Base-by-base conservation (phyloP, 2,797 vertebrate genomes). In the Delichon dasypus region DNA sequence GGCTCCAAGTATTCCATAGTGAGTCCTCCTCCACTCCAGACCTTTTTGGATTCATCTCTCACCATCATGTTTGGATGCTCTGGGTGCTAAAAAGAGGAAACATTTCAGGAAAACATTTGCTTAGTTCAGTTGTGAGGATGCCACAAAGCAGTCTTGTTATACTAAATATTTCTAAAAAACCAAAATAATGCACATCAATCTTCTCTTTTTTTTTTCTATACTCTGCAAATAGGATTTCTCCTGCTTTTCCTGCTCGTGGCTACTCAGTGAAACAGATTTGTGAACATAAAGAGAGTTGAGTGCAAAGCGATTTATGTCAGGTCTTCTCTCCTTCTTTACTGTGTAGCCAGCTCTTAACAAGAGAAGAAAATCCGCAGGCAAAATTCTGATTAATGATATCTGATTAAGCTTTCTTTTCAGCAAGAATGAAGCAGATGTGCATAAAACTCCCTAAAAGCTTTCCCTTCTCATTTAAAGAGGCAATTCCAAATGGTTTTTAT, bases 11-110 rank as follows among this genome's bases (percentile, higher is more conserved):
- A 93, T 58, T 96, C 96, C 72, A 97, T 88, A 30, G 85, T 85
- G 65, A 97, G 92, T 7, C 95, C 97, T 84, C 95, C 95, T 65
- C 72, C 97, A 65, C 92, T 94, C 97, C 97, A 97, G 8, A 83
- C 34, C 61, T 95, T 93, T 57, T 75, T 44, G 42, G 93, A 95
- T 34, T 96, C 97, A 44, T 96, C 95, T 21, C 32, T 70, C 83
- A 94, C 94, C 79, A 96, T 93, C 95, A 96, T 96, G 92, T 97
- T 96, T 38, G 97, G 97, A 80, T 97, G 97, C 10, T 95, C 86
- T 25, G 97, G 96, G 68, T 97, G 96, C 97, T 97, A 76, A 89
- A 90, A 76, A 76, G 25, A 82, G 21, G 66, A 53, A 57, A 70
- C 6, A 85, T 67, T 89, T 38, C 11, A 60, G 73, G 70, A 68